phyloP scores from a whole-genome alignment of 1,140 invertebrate species.

The Cydia pomonella region DNA sequence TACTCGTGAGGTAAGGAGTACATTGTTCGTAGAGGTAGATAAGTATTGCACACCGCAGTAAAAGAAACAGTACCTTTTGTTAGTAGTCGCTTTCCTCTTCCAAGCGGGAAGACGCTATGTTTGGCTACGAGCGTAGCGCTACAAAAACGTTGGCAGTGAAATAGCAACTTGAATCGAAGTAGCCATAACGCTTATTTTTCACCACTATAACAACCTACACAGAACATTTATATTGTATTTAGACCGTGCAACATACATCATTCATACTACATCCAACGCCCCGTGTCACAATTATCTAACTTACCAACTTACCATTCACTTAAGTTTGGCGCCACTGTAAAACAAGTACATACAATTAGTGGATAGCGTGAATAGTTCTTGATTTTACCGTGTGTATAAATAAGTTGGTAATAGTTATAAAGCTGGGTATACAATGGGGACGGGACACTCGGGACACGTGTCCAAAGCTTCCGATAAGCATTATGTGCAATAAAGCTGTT shows the following conservation, averaged over 20 bases:
- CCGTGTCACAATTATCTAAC: slow-evolving; percentile 4
- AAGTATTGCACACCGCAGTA: no score
- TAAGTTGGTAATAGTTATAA: slow-evolving; percentile 21
- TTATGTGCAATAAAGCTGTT: slow-evolving; percentile 18
- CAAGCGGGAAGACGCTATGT: no score
- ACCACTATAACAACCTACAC: no score
- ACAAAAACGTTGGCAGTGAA: no score
- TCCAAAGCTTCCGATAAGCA: slow-evolving; percentile 17
- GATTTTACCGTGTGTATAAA: slow-evolving; percentile 3
- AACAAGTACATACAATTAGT: not conserved
- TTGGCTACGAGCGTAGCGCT: no score
- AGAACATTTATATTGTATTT: no score
- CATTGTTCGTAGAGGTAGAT: no score
- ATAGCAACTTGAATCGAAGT: no score
- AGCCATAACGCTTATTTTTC: no score
- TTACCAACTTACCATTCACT: slow-evolving; percentile 1
- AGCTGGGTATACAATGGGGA: slow-evolving; percentile 17
- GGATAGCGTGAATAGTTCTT: not conserved
- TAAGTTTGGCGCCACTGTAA: not conserved
- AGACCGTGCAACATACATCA: not conserved
- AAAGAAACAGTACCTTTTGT: no score
- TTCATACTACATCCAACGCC: not conserved
- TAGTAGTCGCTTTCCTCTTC: no score
- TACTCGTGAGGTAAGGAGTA: no score
- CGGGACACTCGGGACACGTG: slow-evolving; percentile 17